Percentiles rank a stretch among this genome's conserved stretches.
These are phyloP conservation scores for Linurgus olivaceus DNA, from an alignment of 2,797 vertebrate genomes.

Conservation along the genomic window DNA sequence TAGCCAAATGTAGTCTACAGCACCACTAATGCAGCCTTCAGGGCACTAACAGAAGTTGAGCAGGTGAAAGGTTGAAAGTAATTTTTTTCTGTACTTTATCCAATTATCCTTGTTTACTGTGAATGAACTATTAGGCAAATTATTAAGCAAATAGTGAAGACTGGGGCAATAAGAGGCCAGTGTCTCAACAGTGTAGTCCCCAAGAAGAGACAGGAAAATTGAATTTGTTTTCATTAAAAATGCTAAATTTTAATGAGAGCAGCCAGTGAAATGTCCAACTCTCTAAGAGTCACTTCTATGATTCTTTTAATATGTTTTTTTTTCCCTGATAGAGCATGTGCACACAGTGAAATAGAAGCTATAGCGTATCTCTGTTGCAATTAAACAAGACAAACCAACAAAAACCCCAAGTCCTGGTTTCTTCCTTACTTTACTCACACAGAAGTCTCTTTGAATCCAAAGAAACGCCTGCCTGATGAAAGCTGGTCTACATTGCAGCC, in stretches of 20 bases:
- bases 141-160: neutral
- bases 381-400: neutral
- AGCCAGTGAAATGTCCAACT: neutral
- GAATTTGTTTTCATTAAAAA: neutral
- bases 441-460: neutral
- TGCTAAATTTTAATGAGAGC: neutral
- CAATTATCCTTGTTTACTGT: neutral
- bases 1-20: neutral
- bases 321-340: neutral
- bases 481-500: neutral
- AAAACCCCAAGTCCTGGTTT: neutral
- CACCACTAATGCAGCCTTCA: neutral
- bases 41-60: neutral
- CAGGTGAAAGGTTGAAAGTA: neutral
- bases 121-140: neutral
- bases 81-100: neutral
- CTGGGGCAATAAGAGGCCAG: neutral
- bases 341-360: neutral
- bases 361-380: neutral
- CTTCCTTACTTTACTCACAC: neutral
- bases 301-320: neutral
- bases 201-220: neutral
- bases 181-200: neutral
- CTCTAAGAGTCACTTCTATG: neutral
- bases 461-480: neutral